Percentiles rank a stretch among this genome's conserved stretches.
Evolutionary conservation across 2,113 vertebrate genomes (phyloP).

Genomic region (Dolichotis patagonum): DNA sequence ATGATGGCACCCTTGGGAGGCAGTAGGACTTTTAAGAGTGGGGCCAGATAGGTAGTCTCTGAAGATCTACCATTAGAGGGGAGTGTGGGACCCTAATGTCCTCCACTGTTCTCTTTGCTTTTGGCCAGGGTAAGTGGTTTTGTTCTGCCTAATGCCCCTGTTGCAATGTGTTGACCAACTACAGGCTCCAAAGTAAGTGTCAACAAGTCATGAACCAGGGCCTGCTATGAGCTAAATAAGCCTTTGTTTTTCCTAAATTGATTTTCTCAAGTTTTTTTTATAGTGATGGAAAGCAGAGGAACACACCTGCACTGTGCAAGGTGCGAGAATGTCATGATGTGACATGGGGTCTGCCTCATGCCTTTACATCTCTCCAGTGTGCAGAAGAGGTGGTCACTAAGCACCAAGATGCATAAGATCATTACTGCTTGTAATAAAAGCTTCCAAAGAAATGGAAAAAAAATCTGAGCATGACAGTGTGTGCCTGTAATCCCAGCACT

Average conservation of each 20-base stretch:
- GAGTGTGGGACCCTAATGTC: neutral
- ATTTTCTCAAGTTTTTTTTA: neutral
- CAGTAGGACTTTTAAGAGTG: neutral
- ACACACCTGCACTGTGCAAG: fast-evolving
- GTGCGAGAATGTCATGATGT: fast-evolving
- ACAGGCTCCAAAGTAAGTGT: neutral
- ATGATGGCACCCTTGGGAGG: too few relatives aligned
- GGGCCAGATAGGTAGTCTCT: neutral
- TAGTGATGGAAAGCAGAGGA: neutral
- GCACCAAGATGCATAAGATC: neutral
- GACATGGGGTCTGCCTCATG: fast-evolving
- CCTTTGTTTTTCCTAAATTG: neutral
- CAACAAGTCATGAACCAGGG: too few relatives aligned
- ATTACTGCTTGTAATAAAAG: neutral
- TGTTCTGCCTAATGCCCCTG: neutral
- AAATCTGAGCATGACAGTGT: too few relatives aligned
- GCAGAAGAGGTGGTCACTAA: neutral
- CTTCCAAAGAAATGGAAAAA: neutral
- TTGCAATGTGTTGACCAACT: neutral
- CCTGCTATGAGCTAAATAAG: neutral
- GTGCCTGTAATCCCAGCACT: neutral
- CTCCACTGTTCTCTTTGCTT: neutral
- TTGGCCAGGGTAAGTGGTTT: neutral
- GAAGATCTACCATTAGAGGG: neutral
- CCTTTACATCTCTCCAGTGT: neutral